Conservation (phyloP, 2,113 vertebrate species). For the Ondatra zibethicus region DNA sequence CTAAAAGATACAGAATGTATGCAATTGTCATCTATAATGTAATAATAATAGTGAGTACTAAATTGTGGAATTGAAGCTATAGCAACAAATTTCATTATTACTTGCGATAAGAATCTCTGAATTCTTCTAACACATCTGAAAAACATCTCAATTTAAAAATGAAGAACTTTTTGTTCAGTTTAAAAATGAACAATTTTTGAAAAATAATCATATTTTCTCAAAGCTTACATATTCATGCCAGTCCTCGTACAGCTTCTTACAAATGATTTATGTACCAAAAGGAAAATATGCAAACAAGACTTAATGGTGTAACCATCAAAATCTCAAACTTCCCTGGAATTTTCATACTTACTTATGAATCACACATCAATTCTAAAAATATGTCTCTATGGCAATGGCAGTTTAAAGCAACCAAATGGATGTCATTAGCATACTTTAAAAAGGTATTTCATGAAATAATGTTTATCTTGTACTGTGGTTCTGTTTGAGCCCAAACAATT, state of each 20-base stretch:
- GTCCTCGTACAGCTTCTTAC: not conserved
- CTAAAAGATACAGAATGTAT: not conserved
- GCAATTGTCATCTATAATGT: not conserved
- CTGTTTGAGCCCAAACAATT: not conserved
- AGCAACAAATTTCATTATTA: not conserved
- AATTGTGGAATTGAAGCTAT: not conserved
- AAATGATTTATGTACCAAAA: slow-evolving; percentile 22
- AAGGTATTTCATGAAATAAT: slow-evolving; percentile 34
- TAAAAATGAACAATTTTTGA: not conserved
- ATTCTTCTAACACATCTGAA: not conserved
- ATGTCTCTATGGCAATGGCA: not conserved
- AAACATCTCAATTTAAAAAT: not conserved
- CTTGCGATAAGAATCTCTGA: not conserved
- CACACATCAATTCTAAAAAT: not conserved
- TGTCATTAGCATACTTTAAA: not conserved
- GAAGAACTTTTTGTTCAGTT: not conserved
- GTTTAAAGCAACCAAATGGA: not conserved
- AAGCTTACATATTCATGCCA: not conserved
- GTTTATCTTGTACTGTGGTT: not conserved
- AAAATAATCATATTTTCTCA: not conserved
- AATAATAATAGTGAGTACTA: not conserved
- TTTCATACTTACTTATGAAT: too few species aligned
- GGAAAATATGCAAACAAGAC: not conserved
- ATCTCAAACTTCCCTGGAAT: not conserved
- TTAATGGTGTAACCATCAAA: not conserved